These are phyloP conservation scores for Cherax quadricarinatus DNA, from an alignment of 1,140 invertebrate species.

Conservation along the genomic window DNA sequence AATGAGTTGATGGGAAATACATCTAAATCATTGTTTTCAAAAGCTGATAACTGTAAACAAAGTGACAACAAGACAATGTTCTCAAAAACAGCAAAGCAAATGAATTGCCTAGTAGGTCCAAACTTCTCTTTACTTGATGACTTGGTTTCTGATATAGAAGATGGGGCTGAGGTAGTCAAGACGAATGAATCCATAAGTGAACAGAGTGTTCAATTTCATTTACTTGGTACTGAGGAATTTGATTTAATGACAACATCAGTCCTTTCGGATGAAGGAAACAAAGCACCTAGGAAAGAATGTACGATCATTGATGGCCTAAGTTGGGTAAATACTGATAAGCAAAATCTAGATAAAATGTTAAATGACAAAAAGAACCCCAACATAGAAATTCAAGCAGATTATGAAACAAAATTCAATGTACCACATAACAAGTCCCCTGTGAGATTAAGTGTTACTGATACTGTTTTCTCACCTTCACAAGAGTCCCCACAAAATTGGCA, in stretches of 20 bases:
- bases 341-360: neutral
- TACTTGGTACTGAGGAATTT: constrained; percentile 40
- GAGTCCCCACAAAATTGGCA: constrained; percentile 3
- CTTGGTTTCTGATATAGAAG: neutral
- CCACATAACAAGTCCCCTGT: neutral
- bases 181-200: neutral
- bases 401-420: neutral
- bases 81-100: neutral
- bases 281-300: neutral
- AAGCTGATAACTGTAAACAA: neutral
- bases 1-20: neutral
- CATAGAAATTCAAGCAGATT: neutral
- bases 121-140: constrained; percentile 32
- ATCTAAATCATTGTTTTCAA: neutral
- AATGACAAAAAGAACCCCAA: neutral
- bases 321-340: neutral
- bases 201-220: neutral
- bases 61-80: neutral
- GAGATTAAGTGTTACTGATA: neutral
- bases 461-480: constrained; percentile 13
- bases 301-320: neutral
- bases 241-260: constrained; percentile 41
- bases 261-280: neutral
- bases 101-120: neutral
- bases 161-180: neutral